A percentile compares a stretch with the other conserved stretches of the same genome.
Conservation (phyloP, 35 echinoderm and acorn worm genomes). For the Anneissia japonica region DNA sequence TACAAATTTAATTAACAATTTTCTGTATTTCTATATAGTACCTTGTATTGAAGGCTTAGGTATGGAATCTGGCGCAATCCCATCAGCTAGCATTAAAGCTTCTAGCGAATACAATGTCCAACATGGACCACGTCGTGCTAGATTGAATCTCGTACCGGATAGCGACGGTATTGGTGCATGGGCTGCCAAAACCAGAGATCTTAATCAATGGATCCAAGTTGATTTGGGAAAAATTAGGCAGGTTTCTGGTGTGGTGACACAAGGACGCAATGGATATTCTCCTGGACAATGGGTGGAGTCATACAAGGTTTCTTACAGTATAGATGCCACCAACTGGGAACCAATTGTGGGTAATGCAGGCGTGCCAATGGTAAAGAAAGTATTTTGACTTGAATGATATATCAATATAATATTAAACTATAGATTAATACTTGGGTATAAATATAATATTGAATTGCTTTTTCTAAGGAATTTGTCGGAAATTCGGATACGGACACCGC, state of each 20-base stretch:
- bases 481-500: no score
- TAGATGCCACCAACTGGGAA: not conserved
- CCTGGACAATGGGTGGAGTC: not conserved
- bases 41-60: not conserved
- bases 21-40: not conserved
- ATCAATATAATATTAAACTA: no score
- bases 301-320: not conserved
- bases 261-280: not conserved
- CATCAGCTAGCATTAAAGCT: not conserved
- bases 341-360: not conserved
- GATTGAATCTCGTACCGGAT: not conserved
- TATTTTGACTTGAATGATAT: no score
- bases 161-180: not conserved
- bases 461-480: no score
- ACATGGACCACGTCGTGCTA: not conserved
- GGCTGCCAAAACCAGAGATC: not conserved
- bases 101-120: not conserved
- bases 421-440: no score
- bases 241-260: not conserved
- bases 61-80: not conserved
- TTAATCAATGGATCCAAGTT: conserved; percentile 4
- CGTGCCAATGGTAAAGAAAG: not conserved
- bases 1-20: not conserved
- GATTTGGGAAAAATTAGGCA: not conserved
- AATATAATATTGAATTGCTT: no score